These are phyloP conservation scores for Aegotheles bennettii DNA, from an alignment of 2,113 vertebrate genomes.

Conservation along the genomic window DNA sequence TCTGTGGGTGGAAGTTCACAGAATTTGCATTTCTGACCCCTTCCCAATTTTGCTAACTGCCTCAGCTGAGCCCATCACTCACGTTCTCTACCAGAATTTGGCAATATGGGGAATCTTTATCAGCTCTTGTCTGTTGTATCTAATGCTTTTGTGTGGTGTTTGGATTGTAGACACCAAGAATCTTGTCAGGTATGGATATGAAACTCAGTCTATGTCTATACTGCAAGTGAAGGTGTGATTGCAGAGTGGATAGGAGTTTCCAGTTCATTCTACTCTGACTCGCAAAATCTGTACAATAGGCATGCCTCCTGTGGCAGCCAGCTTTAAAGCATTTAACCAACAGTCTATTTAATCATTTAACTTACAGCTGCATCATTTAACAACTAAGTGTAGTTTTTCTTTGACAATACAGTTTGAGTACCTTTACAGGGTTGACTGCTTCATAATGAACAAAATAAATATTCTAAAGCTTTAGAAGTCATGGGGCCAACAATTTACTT, in stretches of 20 bases:
- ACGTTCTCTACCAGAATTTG: background rate
- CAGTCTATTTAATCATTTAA: constrained; percentile 35
- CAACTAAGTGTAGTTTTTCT: background rate
- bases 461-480: background rate
- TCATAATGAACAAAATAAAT: background rate
- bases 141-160: background rate
- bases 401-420: background rate
- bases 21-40: background rate
- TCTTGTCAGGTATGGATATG: background rate
- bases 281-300: background rate
- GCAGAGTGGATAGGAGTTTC: background rate
- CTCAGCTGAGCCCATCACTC: background rate
- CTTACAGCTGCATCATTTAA: constrained; percentile 42
- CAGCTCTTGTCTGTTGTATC: background rate
- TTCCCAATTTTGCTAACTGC: background rate
- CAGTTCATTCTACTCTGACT: background rate
- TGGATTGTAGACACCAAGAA: background rate
- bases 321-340: background rate
- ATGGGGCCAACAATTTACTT: background rate
- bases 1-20: background rate
- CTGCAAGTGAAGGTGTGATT: background rate
- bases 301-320: background rate
- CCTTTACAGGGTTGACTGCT: background rate
- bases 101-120: background rate
- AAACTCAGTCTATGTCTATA: background rate